Conservation (phyloP, 1,140 invertebrate species). For the Campoletis sonorensis region DNA sequence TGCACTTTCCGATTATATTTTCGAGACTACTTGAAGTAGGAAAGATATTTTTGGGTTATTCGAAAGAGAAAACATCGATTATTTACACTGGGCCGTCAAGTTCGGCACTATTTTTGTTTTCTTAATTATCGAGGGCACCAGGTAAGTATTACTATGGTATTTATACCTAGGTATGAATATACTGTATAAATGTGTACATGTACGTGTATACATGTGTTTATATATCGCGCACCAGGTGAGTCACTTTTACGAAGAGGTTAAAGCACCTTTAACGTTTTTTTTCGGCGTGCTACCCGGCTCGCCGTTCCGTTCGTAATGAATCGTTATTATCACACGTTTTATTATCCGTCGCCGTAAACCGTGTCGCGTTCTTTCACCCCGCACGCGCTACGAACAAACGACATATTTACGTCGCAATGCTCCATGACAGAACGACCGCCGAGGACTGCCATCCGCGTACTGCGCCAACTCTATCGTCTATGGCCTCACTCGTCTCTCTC, state of each 20-base stretch:
- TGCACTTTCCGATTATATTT: no score
- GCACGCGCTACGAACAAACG: slow-evolving; percentile 48
- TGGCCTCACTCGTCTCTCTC: slow-evolving; percentile 3
- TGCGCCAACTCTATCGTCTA: slow-evolving; percentile 51
- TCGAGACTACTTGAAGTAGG: no score
- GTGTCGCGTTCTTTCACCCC: slow-evolving; percentile 53
- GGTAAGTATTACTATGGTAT: neutral
- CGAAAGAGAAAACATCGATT: no score
- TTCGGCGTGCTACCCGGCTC: no score
- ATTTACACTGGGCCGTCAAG: neutral
- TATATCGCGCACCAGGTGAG: slow-evolving; percentile 23
- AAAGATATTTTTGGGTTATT: no score
- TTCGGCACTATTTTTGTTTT: no score
- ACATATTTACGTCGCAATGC: slow-evolving; percentile 58
- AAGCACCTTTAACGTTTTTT: neutral
- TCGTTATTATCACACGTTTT: neutral
- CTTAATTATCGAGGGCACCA: no score
- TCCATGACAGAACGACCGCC: slow-evolving; percentile 64
- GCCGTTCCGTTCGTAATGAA: neutral
- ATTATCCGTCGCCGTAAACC: slow-evolving; percentile 54
- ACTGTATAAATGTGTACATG: no score
- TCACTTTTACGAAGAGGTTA: neutral
- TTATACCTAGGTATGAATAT: neutral
- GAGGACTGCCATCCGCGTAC: slow-evolving; percentile 62
- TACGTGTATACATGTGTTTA: slow-evolving; percentile 1